Evolutionary conservation across 2,888 invertebrate species (phyloP).

Genomic region (Eupithecia pulchellata): DNA sequence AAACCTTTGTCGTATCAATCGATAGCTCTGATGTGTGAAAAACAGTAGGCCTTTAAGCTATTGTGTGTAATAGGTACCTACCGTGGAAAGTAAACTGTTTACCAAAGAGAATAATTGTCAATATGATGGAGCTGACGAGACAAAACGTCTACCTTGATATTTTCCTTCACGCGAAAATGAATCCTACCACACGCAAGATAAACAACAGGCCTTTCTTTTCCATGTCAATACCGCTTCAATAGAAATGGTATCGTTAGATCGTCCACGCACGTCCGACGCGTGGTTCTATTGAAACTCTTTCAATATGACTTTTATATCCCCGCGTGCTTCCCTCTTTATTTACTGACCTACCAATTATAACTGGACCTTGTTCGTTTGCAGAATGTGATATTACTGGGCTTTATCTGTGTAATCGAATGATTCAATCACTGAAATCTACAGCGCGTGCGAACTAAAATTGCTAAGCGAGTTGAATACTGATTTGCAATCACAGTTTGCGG

Average conservation of each 20-base stretch:
- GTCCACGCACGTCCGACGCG: slow-evolving; percentile 33
- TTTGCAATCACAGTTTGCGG: slow-evolving; percentile 1
- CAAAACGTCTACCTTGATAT: neutral
- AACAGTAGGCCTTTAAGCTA: neutral
- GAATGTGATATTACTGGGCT: slow-evolving; percentile 26
- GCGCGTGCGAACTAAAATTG: slow-evolving; percentile 11
- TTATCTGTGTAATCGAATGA: slow-evolving; percentile 26
- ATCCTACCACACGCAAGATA: neutral
- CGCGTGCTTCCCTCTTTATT: slow-evolving; percentile 34
- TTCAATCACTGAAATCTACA: slow-evolving; percentile 5
- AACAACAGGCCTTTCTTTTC: slow-evolving; percentile 8
- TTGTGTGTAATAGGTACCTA: neutral
- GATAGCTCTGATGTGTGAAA: no score
- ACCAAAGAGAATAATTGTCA: neutral
- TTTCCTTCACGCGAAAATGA: neutral
- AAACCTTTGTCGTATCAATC: no score
- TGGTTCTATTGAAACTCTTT: slow-evolving; percentile 65
- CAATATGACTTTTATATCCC: slow-evolving; percentile 49
- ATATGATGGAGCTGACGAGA: neutral
- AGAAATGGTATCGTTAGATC: slow-evolving; percentile 26
- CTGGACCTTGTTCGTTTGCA: slow-evolving; percentile 34
- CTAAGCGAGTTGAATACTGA: slow-evolving; percentile 17
- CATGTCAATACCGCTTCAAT: slow-evolving; percentile 4
- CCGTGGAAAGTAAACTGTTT: neutral
- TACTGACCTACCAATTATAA: slow-evolving; percentile 30